Evolutionary conservation across 2,113 vertebrate genomes (phyloP).

Genomic region (Sterrhoptilus dennistouni): DNA sequence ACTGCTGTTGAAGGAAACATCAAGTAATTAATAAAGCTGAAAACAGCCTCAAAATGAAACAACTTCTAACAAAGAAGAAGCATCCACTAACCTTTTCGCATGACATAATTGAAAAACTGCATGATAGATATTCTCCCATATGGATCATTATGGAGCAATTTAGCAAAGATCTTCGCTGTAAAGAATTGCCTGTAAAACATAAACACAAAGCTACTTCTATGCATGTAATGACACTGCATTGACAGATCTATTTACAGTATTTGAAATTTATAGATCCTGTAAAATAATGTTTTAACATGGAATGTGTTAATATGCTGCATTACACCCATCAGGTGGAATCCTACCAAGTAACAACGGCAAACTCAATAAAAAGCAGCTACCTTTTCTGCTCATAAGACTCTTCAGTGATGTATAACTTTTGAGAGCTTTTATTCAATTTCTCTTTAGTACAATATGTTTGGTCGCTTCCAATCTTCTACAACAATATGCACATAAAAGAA

Average conservation of each 20-base stretch:
- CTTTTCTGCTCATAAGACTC: neutral
- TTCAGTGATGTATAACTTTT: neutral
- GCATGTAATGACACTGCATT: neutral
- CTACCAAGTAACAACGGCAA: neutral
- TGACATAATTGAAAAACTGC: conserved; percentile 99
- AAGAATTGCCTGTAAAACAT: conserved; percentile 87
- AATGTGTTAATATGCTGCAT: neutral
- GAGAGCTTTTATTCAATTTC: neutral
- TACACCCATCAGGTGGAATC: neutral
- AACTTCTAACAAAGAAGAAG: neutral
- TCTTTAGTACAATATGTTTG: neutral
- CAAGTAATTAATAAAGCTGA: neutral
- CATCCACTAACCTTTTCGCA: conserved; percentile 89
- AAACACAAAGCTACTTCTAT: neutral
- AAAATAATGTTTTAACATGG: neutral
- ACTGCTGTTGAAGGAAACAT: neutral
- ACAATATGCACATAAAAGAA: neutral
- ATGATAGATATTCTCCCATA: conserved; percentile 97
- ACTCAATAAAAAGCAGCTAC: neutral
- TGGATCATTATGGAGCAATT: conserved; percentile 91
- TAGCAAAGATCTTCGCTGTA: conserved; percentile 92
- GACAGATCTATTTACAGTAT: neutral
- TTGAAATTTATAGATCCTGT: neutral
- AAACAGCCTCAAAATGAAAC: neutral
- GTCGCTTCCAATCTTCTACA: neutral